phyloP scores from a whole-genome alignment of 2,797 vertebrate species.

The Nasua narica region DNA sequence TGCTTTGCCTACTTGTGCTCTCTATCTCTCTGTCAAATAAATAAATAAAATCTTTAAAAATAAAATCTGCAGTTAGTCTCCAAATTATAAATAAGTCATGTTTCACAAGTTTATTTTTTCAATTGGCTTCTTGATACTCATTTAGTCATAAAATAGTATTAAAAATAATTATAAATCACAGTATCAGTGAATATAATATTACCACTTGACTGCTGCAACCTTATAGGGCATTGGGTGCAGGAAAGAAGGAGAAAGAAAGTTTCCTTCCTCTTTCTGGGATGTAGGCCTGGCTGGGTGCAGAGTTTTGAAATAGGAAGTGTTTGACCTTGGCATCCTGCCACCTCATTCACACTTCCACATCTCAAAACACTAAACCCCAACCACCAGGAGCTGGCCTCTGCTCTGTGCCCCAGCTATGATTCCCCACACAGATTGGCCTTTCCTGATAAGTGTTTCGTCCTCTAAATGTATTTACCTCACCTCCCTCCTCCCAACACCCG shows the following conservation, averaged over 20 bases:
- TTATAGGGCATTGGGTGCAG: background rate
- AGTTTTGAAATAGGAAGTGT: slow-evolving; percentile 28
- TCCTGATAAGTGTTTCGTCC: background rate
- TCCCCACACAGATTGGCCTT: background rate
- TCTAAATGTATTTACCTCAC: background rate
- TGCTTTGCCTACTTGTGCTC: no score
- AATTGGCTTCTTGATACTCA: background rate
- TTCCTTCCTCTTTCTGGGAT: slow-evolving; percentile 27
- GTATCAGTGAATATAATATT: background rate
- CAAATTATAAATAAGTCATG: background rate
- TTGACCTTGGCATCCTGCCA: background rate
- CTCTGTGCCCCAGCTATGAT: background rate
- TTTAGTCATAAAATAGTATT: background rate
- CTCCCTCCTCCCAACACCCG: background rate
- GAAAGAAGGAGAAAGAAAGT: background rate
- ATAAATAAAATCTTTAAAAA: no score
- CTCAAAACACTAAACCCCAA: background rate
- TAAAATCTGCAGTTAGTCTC: background rate
- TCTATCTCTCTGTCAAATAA: no score
- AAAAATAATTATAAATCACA: background rate
- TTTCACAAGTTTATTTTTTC: background rate
- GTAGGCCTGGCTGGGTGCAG: background rate
- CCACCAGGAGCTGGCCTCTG: background rate
- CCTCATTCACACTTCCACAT: background rate
- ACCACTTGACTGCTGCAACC: background rate